Percentiles rank a stretch among this genome's conserved stretches.
These are phyloP conservation scores for Grus americana DNA, from an alignment of 2,113 vertebrate genomes.

Conservation along the genomic window DNA sequence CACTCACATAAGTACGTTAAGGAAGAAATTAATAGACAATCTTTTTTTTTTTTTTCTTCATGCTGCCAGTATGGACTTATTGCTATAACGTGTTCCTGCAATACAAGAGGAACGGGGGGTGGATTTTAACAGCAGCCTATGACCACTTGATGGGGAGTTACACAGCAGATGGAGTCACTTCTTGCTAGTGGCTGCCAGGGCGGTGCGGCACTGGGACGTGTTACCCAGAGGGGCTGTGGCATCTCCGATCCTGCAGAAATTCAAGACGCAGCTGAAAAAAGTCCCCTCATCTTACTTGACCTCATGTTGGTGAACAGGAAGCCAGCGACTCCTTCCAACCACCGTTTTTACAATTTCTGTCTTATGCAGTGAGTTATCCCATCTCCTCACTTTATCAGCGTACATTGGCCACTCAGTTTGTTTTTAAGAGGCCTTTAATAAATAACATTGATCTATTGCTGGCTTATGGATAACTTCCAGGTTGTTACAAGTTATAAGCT, in stretches of 20 bases:
- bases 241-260: background rate
- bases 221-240: background rate
- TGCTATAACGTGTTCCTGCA: background rate
- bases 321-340: accelerated
- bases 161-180: background rate
- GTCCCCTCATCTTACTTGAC: background rate
- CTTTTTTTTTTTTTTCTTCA: no score
- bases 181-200: background rate
- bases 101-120: background rate
- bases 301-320: accelerated
- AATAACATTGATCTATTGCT: background rate
- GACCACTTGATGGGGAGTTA: background rate
- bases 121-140: background rate
- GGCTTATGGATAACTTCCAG: background rate
- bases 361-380: background rate
- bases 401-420: background rate
- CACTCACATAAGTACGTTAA: background rate
- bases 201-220: accelerated
- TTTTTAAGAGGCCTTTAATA: background rate
- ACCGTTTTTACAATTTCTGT: background rate
- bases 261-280: background rate
- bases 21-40: background rate
- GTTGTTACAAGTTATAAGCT: background rate
- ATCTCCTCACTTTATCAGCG: background rate
- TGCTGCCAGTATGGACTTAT: background rate